Percentiles rank a stretch among this genome's conserved stretches.
Evolutionary conservation across 1,140 invertebrate genomes (phyloP).

Genomic region (Zaprionus kolodkinae): DNA sequence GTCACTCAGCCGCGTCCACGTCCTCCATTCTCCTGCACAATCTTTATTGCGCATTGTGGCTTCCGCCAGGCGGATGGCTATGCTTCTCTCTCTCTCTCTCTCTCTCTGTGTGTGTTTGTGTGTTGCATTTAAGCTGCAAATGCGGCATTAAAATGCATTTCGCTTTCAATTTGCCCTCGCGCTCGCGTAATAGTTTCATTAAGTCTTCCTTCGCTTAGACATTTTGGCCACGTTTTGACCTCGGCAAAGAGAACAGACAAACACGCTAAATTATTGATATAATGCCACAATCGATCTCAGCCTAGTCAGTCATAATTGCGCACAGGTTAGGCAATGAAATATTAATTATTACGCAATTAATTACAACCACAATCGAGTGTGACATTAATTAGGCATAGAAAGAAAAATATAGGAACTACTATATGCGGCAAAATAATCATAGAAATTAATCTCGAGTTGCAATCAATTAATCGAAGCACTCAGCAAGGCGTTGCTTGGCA

Average conservation of each 20-base stretch:
- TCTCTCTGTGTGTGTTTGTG: slow-evolving; percentile 34
- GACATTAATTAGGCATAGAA: slow-evolving; percentile 53
- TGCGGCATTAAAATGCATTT: slow-evolving; percentile 81
- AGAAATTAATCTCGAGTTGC: slow-evolving; percentile 1
- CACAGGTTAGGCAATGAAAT: slow-evolving; percentile 52
- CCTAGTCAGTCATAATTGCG: slow-evolving; percentile 19
- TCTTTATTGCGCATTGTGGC: slow-evolving; percentile 79
- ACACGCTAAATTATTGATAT: slow-evolving; percentile 67
- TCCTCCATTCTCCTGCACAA: slow-evolving; percentile 24
- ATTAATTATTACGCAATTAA: slow-evolving; percentile 77
- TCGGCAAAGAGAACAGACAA: slow-evolving; percentile 15
- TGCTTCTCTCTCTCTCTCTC: no score
- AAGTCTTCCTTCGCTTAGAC: slow-evolving; percentile 64
- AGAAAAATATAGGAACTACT: neutral
- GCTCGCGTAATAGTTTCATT: slow-evolving; percentile 75
- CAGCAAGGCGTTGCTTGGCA: no score
- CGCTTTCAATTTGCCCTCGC: slow-evolving; percentile 71
- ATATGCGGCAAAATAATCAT: slow-evolving; percentile 3
- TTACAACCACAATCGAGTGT: slow-evolving; percentile 40
- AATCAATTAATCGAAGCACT: neutral
- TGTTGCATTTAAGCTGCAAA: slow-evolving; percentile 69
- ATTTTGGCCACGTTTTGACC: slow-evolving; percentile 61
- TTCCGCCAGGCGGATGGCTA: slow-evolving; percentile 46
- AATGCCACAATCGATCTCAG: slow-evolving; percentile 54
- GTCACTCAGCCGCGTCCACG: neutral